These are phyloP conservation scores for Drosophila paramelanica DNA, from an alignment of 2,888 invertebrate species.

Conservation along the genomic window DNA sequence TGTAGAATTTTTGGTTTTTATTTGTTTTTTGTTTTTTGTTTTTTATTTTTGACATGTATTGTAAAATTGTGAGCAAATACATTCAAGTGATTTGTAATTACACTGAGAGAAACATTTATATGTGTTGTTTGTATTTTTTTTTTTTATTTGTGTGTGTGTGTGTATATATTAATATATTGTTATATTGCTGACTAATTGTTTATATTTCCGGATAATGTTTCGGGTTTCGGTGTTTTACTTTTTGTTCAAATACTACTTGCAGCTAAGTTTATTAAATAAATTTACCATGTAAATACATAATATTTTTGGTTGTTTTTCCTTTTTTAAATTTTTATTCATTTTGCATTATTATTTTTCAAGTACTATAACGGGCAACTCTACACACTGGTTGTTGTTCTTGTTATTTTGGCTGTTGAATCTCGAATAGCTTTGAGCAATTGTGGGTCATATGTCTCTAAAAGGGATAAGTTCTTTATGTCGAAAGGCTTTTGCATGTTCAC, in stretches of 20 bases:
- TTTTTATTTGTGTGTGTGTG: background rate
- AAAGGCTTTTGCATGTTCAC: constrained; percentile 47
- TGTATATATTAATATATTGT: constrained; percentile 22
- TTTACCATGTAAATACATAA: constrained; percentile 53
- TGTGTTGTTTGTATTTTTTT: constrained; percentile 41
- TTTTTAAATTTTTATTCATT: background rate
- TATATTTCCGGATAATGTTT: constrained; percentile 55
- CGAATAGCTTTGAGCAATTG: constrained; percentile 70
- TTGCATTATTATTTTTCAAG: constrained; percentile 19
- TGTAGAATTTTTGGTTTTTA: constrained; percentile 53
- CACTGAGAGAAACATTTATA: constrained; percentile 80
- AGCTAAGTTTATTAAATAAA: constrained; percentile 60
- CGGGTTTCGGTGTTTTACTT: constrained; percentile 40
- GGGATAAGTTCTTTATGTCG: constrained; percentile 74
- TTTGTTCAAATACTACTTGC: constrained; percentile 55
- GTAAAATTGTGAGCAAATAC: constrained; percentile 80
- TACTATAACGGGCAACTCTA: constrained; percentile 71
- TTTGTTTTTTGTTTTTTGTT: constrained; percentile 30
- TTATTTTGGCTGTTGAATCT: constrained; percentile 52
- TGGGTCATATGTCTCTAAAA: constrained; percentile 67
- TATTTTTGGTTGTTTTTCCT: constrained; percentile 25
- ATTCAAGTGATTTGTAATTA: constrained; percentile 73
- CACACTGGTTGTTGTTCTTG: constrained; percentile 56
- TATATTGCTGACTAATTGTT: constrained; percentile 58
- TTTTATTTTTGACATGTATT: constrained; percentile 48